A percentile compares a stretch with the other conserved stretches of the same genome.
These are phyloP conservation scores for Xerus inauris DNA, from an alignment of 2,113 vertebrate genomes.

Conservation along the genomic window DNA sequence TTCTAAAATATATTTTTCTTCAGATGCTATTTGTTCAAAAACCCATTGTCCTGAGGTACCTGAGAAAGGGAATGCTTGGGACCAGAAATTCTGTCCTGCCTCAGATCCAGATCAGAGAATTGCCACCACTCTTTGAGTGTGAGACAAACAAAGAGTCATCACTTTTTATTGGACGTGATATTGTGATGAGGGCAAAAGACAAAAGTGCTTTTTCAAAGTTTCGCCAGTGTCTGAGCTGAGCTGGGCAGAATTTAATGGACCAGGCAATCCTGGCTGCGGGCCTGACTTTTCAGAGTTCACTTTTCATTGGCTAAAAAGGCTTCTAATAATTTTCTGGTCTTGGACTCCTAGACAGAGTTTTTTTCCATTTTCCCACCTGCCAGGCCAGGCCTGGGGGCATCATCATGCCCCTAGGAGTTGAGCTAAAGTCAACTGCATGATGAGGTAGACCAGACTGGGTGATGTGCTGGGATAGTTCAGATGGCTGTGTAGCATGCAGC, in stretches of 20 bases:
- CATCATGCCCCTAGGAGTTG: background rate
- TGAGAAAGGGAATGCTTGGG: background rate
- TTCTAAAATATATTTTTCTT: background rate
- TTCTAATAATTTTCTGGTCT: constrained; percentile 33
- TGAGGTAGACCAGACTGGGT: background rate
- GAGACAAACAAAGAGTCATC: background rate
- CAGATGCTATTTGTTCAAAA: constrained; percentile 29
- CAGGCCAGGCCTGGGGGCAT: background rate
- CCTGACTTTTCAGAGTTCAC: constrained; percentile 43
- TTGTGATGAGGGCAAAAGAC: background rate
- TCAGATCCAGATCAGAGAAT: background rate
- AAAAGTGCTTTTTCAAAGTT: constrained; percentile 20
- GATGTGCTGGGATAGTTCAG: background rate
- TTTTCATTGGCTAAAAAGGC: background rate
- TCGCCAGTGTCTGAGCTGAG: background rate
- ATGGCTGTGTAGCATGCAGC: background rate
- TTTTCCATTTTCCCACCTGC: background rate
- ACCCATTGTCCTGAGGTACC: background rate
- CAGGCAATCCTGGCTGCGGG: background rate
- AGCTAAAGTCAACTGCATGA: background rate
- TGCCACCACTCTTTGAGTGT: background rate
- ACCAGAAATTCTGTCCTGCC: background rate
- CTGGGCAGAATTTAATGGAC: constrained; percentile 42
- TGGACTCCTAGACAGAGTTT: background rate
- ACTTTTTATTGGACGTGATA: constrained; percentile 14